Evolutionary conservation across 2,888 invertebrate genomes (phyloP).

Genomic region (Flabesymbios commensalis): DNA sequence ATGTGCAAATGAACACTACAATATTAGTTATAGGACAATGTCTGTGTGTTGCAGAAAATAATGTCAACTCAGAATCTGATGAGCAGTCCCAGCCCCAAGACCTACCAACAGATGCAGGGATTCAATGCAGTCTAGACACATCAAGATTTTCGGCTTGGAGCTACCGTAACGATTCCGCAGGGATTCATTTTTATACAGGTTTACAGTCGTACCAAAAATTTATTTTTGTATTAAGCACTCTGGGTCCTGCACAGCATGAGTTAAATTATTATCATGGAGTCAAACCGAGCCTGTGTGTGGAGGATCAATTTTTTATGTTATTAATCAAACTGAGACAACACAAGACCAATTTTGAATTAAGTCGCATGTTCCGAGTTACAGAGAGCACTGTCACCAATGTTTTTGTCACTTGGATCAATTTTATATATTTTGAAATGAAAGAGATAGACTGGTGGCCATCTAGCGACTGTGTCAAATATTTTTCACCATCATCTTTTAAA

Average conservation of each 20-base stretch:
- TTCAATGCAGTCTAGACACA: too few relatives aligned
- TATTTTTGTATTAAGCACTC: neutral
- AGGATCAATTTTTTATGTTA: neutral
- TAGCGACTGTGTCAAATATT: neutral
- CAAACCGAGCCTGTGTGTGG: neutral
- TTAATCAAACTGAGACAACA: neutral
- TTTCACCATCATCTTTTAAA: too few relatives aligned
- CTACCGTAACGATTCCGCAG: too few relatives aligned
- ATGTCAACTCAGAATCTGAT: too few relatives aligned
- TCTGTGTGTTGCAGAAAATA: too few relatives aligned
- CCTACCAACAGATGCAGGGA: too few relatives aligned
- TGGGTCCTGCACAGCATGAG: neutral
- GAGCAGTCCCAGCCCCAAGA: too few relatives aligned
- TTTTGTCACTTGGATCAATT: slow-evolving; percentile 2
- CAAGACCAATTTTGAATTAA: slow-evolving; percentile 1
- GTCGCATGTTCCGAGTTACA: neutral
- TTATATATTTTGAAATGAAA: neutral
- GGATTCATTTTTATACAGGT: too few relatives aligned
- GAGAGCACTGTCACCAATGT: neutral
- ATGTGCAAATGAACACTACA: too few relatives aligned
- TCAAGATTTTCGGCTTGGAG: too few relatives aligned
- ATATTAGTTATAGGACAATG: too few relatives aligned
- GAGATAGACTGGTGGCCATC: slow-evolving; percentile 2
- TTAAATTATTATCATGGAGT: neutral
- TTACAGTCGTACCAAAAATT: too few relatives aligned